phyloP scores from a whole-genome alignment of 2,888 invertebrate species.

The Buathra laborator region DNA sequence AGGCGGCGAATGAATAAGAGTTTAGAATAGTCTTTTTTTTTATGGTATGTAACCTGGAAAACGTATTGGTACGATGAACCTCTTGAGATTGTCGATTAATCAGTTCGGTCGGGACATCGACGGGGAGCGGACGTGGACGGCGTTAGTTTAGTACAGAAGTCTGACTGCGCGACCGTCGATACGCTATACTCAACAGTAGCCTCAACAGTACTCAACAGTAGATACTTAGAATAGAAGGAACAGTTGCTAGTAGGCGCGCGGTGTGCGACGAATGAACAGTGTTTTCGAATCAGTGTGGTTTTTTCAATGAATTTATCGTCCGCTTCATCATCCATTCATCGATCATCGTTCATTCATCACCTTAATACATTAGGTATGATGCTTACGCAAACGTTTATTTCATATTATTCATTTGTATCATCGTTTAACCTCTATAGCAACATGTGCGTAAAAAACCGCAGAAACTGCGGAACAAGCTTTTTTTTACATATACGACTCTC shows the following conservation, averaged over 20 bases:
- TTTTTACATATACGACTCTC: neutral
- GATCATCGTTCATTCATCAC: no score
- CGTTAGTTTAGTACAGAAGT: neutral
- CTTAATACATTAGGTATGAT: neutral
- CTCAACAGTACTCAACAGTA: neutral
- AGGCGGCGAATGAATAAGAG: neutral
- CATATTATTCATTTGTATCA: neutral
- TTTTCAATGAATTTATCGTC: neutral
- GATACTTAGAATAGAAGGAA: neutral
- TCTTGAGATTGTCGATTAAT: neutral
- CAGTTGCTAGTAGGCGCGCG: neutral
- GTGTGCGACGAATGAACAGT: neutral
- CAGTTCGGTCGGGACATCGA: neutral
- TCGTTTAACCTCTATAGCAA: neutral
- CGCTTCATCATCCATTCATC: neutral
- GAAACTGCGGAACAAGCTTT: neutral
- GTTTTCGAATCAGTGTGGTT: neutral
- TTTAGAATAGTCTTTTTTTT: neutral
- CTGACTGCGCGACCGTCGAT: constrained; percentile 1
- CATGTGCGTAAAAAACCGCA: neutral
- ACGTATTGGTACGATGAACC: neutral
- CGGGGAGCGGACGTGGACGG: neutral
- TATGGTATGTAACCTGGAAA: neutral
- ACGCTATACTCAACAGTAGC: constrained; percentile 1
- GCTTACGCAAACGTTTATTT: neutral